phyloP scores from a whole-genome alignment of 2,113 vertebrate genomes.

The Chloroceryle aenea region DNA sequence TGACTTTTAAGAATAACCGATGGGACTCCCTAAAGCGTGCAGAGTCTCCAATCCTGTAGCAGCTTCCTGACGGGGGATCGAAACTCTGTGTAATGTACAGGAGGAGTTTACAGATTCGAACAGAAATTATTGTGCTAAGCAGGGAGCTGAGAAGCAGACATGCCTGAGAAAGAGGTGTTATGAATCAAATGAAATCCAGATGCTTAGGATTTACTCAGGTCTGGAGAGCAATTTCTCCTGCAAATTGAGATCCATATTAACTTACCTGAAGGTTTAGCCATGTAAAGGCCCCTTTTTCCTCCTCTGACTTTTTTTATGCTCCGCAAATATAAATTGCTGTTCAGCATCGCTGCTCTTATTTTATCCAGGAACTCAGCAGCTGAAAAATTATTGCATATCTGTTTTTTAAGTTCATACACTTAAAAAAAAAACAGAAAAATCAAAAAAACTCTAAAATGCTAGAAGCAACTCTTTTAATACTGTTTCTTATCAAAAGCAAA shows the following conservation, averaged over 20 bases:
- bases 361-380: neutral
- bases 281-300: accelerated
- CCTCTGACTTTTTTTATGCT: accelerated
- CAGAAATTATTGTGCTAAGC: neutral
- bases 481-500: slow-evolving; percentile 12
- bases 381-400: neutral
- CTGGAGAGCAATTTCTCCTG: neutral
- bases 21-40: neutral
- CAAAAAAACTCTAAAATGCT: neutral
- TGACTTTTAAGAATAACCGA: neutral
- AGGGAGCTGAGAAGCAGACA: neutral
- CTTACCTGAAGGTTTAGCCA: neutral
- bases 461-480: slow-evolving; percentile 1
- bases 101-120: neutral
- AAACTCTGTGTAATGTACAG: accelerated
- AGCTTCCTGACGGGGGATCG: neutral
- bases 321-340: neutral
- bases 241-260: neutral
- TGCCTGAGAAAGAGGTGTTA: neutral
- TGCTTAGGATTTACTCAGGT: neutral
- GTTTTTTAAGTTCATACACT: neutral
- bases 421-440: neutral
- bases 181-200: neutral
- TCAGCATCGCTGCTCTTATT: neutral
- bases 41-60: neutral